phyloP scores from a whole-genome alignment of 2,113 vertebrate genomes.

The Hepsetus odoe region DNA sequence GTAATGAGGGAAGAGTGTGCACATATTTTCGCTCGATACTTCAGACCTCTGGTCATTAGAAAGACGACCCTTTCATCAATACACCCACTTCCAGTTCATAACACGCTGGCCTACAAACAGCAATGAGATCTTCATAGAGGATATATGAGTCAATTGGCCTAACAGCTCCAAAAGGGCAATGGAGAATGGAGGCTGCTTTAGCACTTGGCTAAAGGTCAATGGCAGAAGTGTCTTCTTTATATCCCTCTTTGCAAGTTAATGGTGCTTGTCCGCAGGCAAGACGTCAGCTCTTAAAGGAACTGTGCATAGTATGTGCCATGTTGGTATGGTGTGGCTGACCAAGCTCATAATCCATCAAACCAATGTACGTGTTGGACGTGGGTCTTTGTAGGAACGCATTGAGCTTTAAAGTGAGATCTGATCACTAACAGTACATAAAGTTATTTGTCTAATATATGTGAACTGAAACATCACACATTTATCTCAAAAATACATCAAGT shows the following conservation, averaged over 20 bases:
- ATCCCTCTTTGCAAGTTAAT: conserved; percentile 29
- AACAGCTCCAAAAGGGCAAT: conserved; percentile 39
- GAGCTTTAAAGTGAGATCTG: background rate
- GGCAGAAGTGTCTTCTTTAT: conserved; percentile 27
- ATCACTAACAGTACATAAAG: background rate
- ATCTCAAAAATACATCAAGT: no score
- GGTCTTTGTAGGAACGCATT: background rate
- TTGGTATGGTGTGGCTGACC: background rate
- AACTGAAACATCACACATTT: no score
- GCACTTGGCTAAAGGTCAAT: conserved; percentile 21
- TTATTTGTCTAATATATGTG: background rate
- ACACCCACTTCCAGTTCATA: conserved; percentile 57
- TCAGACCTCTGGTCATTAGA: conserved; percentile 40
- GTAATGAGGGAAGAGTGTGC: conserved; percentile 47
- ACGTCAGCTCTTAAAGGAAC: conserved; percentile 25
- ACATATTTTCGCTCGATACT: conserved; percentile 46
- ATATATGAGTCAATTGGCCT: conserved; percentile 59
- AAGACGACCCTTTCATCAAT: conserved; percentile 66
- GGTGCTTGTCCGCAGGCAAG: conserved; percentile 20
- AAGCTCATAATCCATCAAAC: conserved; percentile 26
- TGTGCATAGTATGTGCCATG: background rate
- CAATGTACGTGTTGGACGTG: background rate
- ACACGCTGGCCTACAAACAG: conserved; percentile 55
- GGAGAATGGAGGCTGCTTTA: conserved; percentile 28
- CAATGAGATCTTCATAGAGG: conserved; percentile 66